Percentiles rank a stretch among this genome's conserved stretches.
Evolutionary conservation across 1,140 invertebrate species (phyloP).

Genomic region (Bombus affinis): DNA sequence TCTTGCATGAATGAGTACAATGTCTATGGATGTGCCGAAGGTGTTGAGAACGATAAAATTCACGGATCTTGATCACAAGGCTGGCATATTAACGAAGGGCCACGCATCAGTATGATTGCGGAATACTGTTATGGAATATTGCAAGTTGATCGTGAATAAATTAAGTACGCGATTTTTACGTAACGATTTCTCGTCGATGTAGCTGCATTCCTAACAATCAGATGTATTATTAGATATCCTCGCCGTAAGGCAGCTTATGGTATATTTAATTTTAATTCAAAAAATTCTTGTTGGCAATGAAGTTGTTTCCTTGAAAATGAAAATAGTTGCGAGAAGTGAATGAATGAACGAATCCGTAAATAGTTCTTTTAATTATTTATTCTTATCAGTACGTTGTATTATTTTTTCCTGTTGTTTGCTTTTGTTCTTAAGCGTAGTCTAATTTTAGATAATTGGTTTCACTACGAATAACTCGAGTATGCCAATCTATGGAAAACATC

Average conservation of each 20-base stretch:
- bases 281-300: not conserved
- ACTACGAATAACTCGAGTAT: no score
- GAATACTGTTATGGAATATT: conserved; percentile 34
- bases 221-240: not conserved
- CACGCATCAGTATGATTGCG: not conserved
- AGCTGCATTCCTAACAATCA: not conserved
- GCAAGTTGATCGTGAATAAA: not conserved
- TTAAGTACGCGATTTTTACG: not conserved
- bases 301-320: not conserved
- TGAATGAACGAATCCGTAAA: no score
- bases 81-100: conserved; percentile 42
- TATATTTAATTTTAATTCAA: not conserved
- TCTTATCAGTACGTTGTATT: not conserved
- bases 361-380: not conserved
- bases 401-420: not conserved
- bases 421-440: not conserved
- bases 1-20: conserved; percentile 59
- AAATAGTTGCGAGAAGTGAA: not conserved
- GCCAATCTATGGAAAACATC: not conserved
- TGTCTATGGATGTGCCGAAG: not conserved
- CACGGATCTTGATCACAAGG: conserved; percentile 22
- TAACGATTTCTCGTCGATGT: not conserved
- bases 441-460: no score
- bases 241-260: no score
- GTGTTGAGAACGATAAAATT: not conserved